A percentile compares a stretch with the other conserved stretches of the same genome.
Evolutionary conservation across 2,113 vertebrate species (phyloP).

Genomic region (Epinephelus fuscoguttatus): DNA sequence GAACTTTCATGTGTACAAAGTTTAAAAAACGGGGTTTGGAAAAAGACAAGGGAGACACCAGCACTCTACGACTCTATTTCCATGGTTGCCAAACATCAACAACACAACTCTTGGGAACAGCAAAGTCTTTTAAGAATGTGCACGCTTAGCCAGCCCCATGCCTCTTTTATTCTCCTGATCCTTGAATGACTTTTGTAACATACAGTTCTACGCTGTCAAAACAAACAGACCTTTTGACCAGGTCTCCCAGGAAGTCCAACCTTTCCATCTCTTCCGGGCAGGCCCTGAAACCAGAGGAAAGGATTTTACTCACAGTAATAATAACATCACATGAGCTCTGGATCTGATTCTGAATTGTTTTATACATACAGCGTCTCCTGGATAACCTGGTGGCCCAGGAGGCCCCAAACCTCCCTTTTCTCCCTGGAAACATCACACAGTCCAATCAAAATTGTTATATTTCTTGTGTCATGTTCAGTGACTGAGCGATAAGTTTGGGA

Average conservation of each 20-base stretch:
- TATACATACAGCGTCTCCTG: constrained; percentile 89
- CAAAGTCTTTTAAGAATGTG: constrained; percentile 29
- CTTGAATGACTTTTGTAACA: constrained; percentile 27
- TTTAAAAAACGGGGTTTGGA: constrained; percentile 4
- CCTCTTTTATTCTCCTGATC: constrained; percentile 41
- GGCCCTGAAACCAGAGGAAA: constrained; percentile 84
- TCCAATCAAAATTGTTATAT: background rate
- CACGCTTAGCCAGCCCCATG: constrained; percentile 37
- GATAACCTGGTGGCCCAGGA: constrained; percentile 88
- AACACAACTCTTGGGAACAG: constrained; percentile 38
- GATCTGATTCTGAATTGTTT: constrained; percentile 6
- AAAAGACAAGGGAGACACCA: constrained; percentile 44
- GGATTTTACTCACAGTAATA: background rate
- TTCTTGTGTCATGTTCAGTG: background rate
- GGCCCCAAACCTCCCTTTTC: constrained; percentile 90
- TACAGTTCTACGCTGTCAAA: constrained; percentile 19
- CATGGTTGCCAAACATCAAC: constrained; percentile 60
- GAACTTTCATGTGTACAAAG: constrained; percentile 22
- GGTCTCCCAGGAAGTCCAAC: constrained; percentile 88
- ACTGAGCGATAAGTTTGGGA: background rate
- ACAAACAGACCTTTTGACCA: constrained; percentile 91
- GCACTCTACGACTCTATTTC: constrained; percentile 44
- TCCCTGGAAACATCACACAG: constrained; percentile 83
- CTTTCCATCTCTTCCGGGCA: constrained; percentile 90
- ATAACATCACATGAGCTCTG: background rate